Evolutionary conservation across 2,888 invertebrate species (phyloP).

Genomic region (Drosophila quinaria): DNA sequence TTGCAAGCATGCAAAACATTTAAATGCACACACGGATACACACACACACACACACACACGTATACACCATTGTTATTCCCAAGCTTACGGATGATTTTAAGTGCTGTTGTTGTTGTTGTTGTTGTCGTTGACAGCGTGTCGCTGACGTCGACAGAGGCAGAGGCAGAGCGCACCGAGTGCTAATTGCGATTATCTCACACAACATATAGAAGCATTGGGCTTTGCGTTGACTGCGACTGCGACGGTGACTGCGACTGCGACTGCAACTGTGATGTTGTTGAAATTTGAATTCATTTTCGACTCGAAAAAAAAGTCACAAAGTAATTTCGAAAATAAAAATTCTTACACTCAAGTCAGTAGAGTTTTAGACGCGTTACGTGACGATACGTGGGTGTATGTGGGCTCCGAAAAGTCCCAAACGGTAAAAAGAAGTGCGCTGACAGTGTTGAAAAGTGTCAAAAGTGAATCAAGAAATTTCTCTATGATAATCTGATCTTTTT

Average conservation of each 20-base stretch:
- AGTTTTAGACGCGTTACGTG: constrained; percentile 82
- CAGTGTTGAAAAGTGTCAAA: constrained; percentile 32
- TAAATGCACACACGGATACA: constrained; percentile 39
- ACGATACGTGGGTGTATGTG: constrained; percentile 73
- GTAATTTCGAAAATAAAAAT: constrained; percentile 75
- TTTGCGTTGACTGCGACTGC: constrained; percentile 47
- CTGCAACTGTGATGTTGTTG: constrained; percentile 58
- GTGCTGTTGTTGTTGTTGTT: constrained; percentile 48
- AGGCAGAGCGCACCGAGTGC: constrained; percentile 61
- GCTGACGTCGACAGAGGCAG: constrained; percentile 35
- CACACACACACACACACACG: constrained; percentile 13
- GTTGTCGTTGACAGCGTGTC: constrained; percentile 41
- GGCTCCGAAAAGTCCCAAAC: constrained; percentile 34
- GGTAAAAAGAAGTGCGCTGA: constrained; percentile 9
- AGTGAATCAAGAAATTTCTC: not conserved
- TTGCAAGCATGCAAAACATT: constrained; percentile 73
- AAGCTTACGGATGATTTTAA: constrained; percentile 54
- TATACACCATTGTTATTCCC: constrained; percentile 63
- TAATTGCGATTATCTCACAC: constrained; percentile 83
- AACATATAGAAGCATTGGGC: constrained; percentile 58
- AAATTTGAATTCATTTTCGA: constrained; percentile 82
- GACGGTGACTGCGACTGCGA: constrained; percentile 34
- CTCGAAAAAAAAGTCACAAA: constrained; percentile 69
- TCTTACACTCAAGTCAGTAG: constrained; percentile 83
- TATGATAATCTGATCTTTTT: not conserved